Conservation (phyloP, 2,113 vertebrate genomes). For the Fregata magnificens region DNA sequence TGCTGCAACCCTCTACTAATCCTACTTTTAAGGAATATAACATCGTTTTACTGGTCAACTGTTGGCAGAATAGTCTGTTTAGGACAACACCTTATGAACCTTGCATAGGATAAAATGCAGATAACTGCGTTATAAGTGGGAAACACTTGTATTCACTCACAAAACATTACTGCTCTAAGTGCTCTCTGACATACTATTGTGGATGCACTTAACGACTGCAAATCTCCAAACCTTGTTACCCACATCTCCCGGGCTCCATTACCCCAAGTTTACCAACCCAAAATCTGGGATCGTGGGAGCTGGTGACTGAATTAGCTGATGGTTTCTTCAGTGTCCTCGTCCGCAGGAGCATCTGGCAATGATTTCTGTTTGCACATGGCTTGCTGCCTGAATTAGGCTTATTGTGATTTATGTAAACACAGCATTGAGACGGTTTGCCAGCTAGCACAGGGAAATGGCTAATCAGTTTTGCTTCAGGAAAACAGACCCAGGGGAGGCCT, state of each 20-base stretch:
- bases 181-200: neutral
- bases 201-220: neutral
- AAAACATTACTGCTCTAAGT: neutral
- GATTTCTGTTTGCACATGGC: neutral
- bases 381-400: neutral
- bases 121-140: accelerated
- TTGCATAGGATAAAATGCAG: neutral
- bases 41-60: neutral
- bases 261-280: neutral
- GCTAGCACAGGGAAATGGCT: neutral
- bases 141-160: neutral
- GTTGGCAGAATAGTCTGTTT: neutral
- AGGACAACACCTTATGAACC: neutral
- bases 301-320: neutral
- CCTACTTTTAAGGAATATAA: neutral
- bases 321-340: neutral
- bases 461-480: neutral
- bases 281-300: neutral
- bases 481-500: neutral
- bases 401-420: constrained; percentile 40
- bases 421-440: neutral
- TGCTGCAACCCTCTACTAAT: neutral
- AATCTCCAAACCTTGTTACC: neutral
- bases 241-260: neutral
- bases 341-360: neutral